phyloP scores from a whole-genome alignment of 2,888 invertebrate genomes.

The Platerodrilus igneus region DNA sequence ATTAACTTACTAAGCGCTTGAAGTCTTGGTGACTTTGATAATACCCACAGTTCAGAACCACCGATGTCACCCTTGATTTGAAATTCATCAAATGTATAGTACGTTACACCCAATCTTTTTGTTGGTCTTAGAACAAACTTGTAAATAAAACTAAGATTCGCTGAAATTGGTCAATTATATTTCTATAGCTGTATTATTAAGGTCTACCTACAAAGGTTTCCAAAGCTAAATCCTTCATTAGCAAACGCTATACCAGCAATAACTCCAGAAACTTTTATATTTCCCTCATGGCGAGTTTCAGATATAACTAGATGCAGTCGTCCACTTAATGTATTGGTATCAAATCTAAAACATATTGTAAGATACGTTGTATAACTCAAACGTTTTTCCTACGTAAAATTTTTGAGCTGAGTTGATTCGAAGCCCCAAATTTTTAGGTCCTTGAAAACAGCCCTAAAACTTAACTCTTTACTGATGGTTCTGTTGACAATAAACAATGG shows the following conservation, averaged over 20 bases:
- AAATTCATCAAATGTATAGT: conserved; percentile 1
- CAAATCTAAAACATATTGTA: conserved; percentile 1
- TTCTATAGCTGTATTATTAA: background rate
- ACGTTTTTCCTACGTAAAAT: conserved; percentile 7
- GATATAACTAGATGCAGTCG: background rate
- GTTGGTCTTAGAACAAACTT: background rate
- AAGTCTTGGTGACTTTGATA: conserved; percentile 3
- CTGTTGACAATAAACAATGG: conserved; percentile 1
- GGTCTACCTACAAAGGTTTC: conserved; percentile 4
- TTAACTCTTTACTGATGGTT: background rate
- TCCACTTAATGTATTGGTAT: background rate
- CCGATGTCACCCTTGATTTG: background rate
- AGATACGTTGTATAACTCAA: background rate
- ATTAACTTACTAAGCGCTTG: background rate
- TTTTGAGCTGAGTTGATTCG: background rate
- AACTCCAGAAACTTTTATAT: background rate
- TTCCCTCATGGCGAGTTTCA: background rate
- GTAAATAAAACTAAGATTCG: background rate
- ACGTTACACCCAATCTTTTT: conserved; percentile 5
- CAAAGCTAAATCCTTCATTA: background rate
- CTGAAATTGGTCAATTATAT: too few relatives aligned
- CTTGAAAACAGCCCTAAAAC: background rate
- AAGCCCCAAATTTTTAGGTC: conserved; percentile 5
- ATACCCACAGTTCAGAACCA: background rate
- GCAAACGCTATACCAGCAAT: background rate